These are phyloP conservation scores for Coremacera marginata DNA, from an alignment of 2,888 invertebrate genomes.

Conservation along the genomic window DNA sequence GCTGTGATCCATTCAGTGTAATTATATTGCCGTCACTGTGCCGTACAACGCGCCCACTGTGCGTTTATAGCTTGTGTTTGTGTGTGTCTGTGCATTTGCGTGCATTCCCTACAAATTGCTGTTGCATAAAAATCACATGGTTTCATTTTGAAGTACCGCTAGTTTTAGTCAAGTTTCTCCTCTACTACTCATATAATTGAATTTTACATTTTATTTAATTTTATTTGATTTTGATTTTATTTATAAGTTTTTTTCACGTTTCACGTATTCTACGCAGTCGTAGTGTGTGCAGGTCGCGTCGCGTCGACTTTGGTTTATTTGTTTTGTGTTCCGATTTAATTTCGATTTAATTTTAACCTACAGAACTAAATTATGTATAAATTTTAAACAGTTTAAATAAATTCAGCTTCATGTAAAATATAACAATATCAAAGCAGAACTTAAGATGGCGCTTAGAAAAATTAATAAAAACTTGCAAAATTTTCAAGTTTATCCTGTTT, in stretches of 20 bases:
- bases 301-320: background rate
- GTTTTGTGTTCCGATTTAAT: background rate
- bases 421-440: no score
- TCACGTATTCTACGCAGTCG: background rate
- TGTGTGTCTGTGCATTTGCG: background rate
- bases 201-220: background rate
- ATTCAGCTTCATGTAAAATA: no score
- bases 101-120: conserved; percentile 17
- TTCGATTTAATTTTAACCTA: conserved; percentile 23
- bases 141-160: background rate
- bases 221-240: background rate
- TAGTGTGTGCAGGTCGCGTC: background rate
- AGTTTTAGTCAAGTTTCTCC: conserved; percentile 14
- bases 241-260: background rate
- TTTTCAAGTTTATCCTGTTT: no score
- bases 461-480: no score
- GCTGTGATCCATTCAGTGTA: background rate
- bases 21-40: conserved; percentile 32
- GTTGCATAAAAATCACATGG: conserved; percentile 15
- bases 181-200: no score
- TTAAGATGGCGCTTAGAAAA: no score
- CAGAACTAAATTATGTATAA: conserved; percentile 24
- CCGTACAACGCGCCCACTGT: background rate
- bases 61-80: background rate
- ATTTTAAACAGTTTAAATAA: background rate